Evolutionary conservation across 1,140 invertebrate species (phyloP).

Genomic region (Ganaspis sp.): DNA sequence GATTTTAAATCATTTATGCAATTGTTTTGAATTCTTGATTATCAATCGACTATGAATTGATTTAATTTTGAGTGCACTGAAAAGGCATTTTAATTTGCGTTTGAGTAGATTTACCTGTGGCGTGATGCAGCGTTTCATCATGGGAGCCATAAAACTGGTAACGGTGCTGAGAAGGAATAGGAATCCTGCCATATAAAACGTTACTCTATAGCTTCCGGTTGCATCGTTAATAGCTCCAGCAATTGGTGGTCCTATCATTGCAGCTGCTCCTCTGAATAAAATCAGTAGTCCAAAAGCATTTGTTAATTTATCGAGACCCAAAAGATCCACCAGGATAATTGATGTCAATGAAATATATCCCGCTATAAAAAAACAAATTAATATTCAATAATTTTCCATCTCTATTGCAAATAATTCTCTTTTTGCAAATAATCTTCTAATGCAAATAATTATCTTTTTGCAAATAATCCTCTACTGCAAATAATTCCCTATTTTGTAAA

Average conservation of each 20-base stretch:
- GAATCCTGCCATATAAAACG: constrained; percentile 94
- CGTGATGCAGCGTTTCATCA: constrained; percentile 81
- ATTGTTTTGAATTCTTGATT: too few relatives aligned
- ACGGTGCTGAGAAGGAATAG: constrained; percentile 91
- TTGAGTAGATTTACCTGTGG: too few relatives aligned
- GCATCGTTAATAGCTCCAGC: constrained; percentile 92
- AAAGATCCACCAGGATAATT: constrained; percentile 96
- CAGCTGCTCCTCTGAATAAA: constrained; percentile 94
- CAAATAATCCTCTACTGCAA: too few relatives aligned
- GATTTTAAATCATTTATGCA: too few relatives aligned
- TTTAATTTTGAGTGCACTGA: too few relatives aligned
- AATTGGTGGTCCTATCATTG: constrained; percentile 89
- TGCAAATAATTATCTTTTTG: too few relatives aligned
- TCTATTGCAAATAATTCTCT: not conserved
- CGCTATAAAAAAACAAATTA: constrained; percentile 80
- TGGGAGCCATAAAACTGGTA: constrained; percentile 90
- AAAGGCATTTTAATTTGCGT: too few relatives aligned
- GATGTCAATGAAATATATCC: constrained; percentile 98
- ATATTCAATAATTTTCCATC: not conserved
- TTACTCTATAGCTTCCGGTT: constrained; percentile 89
- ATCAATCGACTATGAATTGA: too few relatives aligned
- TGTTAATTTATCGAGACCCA: constrained; percentile 96
- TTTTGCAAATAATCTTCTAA: too few relatives aligned
- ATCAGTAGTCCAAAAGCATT: constrained; percentile 98
- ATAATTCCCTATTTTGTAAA: too few relatives aligned